Evolutionary conservation across 2,888 invertebrate species (phyloP), one percentile per base, ranked within the genome.

Genomic region (Apodemia mormo): DNA sequence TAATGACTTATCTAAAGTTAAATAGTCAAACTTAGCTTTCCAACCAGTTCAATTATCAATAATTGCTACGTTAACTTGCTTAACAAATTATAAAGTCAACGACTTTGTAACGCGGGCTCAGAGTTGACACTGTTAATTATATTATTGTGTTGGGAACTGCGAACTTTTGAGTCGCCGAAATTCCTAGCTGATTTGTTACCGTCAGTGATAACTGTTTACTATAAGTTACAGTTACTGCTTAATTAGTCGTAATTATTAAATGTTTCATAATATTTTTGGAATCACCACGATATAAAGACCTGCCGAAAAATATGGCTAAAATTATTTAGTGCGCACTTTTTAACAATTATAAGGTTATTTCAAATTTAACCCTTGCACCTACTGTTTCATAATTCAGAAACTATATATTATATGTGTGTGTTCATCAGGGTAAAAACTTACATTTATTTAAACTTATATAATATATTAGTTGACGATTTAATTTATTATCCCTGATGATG

Each of bases 1-100:
- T 14, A 49, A 52, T 52, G 52, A 52, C 52, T 52, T 52, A 52
- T 52, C 52, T 52, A 6, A 22, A 64, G 49, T 49, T 49, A 49
- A 64, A n/a, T 49, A 49, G 49, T 49, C 49, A 49, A 49, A 49
- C 49, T 49, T 14, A 49, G 52, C 52, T n/a, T 52, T 52, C 52
- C 52, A 52, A 52, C 5, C 52, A 52, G 52, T 52, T 30, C 61
- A 61, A 33, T 30, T 33, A 61, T 61, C 61, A 61, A 61, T 61
- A 61, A 61, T 61, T 33, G 61, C 61, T 61, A 61, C 61, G 12
- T 33, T 61, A 61, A 61, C 30, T 61, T 61, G 33, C 33, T 30
- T 33, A 61, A 61, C 61, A 61, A 61, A 61, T 61, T 61, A 61
- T 61, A 14, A 33, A 61, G 61, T 61, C 61, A 61, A 61, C 58